These are phyloP conservation scores for Picus viridis DNA, from an alignment of 2,797 vertebrate species.

Conservation along the genomic window DNA sequence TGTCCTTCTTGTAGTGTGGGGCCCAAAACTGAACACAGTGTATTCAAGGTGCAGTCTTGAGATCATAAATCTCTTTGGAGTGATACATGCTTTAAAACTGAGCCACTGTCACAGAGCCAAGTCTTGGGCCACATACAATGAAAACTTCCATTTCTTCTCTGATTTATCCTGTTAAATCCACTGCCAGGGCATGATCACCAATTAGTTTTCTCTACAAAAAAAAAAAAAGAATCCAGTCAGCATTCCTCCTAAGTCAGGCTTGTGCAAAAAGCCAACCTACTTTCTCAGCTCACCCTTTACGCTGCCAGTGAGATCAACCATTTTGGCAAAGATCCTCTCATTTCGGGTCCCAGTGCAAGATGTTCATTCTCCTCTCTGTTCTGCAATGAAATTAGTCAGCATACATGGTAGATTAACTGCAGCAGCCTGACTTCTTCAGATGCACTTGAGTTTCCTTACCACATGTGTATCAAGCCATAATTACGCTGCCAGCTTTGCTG, in stretches of 20 bases:
- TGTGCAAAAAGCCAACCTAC: background rate
- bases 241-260: background rate
- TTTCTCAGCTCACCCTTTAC: background rate
- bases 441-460: conserved; percentile 31
- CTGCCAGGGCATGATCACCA: background rate
- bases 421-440: conserved; percentile 32
- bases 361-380: conserved; percentile 48
- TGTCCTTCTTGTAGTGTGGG: too few relatives aligned
- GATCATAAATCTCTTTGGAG: background rate
- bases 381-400: conserved; percentile 52
- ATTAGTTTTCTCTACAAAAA: background rate
- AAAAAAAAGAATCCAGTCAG: background rate
- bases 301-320: background rate
- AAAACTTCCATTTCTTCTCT: background rate
- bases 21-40: too few relatives aligned
- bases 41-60: too few relatives aligned
- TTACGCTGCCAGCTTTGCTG: conserved; percentile 7
- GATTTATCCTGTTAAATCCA: background rate
- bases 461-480: conserved; percentile 50
- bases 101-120: background rate
- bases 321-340: background rate
- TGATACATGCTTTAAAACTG: background rate
- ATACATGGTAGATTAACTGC: conserved; percentile 31
- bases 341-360: background rate
- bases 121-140: background rate